Evolutionary conservation across 23 tunicate species (phyloP).

Genomic region (Trididemnum miniatum): DNA sequence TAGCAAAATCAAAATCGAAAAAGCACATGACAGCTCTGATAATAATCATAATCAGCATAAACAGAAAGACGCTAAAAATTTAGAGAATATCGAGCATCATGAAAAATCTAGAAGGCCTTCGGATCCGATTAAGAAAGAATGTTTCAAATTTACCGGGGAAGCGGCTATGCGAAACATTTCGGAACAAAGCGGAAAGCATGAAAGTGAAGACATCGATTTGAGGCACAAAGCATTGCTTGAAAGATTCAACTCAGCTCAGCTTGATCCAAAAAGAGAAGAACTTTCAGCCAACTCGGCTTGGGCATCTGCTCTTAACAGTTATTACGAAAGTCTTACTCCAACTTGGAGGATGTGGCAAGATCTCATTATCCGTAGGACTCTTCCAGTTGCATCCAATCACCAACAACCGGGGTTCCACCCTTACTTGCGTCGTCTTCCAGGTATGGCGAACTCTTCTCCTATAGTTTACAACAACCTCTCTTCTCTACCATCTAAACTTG

Average conservation of each 20-base stretch:
- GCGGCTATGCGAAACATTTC: not conserved
- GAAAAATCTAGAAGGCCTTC: too few relatives aligned
- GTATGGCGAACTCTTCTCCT: not conserved
- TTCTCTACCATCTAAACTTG: not conserved
- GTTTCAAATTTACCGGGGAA: not conserved
- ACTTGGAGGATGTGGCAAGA: slow-evolving; percentile 64
- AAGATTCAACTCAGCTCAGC: not conserved
- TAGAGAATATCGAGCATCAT: not conserved
- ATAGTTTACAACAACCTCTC: not conserved
- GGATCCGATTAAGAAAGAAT: too few relatives aligned
- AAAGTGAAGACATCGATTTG: not conserved
- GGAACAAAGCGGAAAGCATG: not conserved
- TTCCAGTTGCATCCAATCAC: not conserved
- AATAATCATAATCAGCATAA: not conserved
- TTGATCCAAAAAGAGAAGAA: not conserved
- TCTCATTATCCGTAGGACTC: not conserved
- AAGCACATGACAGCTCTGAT: not conserved
- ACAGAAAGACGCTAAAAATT: not conserved
- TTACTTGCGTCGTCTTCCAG: not conserved
- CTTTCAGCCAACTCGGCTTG: not conserved
- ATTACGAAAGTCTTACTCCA: slow-evolving; percentile 32
- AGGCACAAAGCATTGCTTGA: not conserved
- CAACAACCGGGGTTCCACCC: slow-evolving; percentile 17
- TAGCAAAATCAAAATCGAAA: not conserved
- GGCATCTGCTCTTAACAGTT: slow-evolving; percentile 15